phyloP scores from a whole-genome alignment of 2,888 invertebrate genomes.

The Chromoteleia sp. region DNA sequence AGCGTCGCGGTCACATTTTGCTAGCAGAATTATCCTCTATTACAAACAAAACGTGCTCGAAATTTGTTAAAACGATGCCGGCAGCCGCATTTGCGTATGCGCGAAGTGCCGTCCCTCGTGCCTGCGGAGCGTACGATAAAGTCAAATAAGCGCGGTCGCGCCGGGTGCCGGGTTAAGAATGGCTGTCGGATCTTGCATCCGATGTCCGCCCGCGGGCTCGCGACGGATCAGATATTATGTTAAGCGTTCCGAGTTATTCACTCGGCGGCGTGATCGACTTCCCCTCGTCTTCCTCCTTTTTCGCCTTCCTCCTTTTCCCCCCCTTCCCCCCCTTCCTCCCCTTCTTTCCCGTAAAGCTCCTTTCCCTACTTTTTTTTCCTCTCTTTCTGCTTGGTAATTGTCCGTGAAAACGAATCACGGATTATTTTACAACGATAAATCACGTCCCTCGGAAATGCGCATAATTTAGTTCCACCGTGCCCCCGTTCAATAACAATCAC shows the following conservation, averaged over 20 bases:
- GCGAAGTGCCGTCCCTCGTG: slow-evolving; percentile 34
- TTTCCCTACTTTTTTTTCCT: too few relatives aligned
- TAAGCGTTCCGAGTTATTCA: slow-evolving; percentile 79
- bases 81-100: slow-evolving; percentile 59
- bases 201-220: slow-evolving; percentile 73
- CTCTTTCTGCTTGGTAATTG: slow-evolving; percentile 59
- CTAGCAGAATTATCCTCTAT: slow-evolving; percentile 18
- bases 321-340: slow-evolving; percentile 1
- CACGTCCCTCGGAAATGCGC: slow-evolving; percentile 55
- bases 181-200: slow-evolving; percentile 77
- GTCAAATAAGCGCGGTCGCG: slow-evolving; percentile 76
- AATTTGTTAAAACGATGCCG: slow-evolving; percentile 13
- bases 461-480: slow-evolving; percentile 57
- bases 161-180: slow-evolving; percentile 75
- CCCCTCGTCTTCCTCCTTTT: too few relatives aligned
- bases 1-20: too few relatives aligned
- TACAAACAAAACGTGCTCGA: neutral
- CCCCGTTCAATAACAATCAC: slow-evolving; percentile 63
- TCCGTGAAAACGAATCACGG: slow-evolving; percentile 67
- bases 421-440: slow-evolving; percentile 70
- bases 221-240: slow-evolving; percentile 80
- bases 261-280: slow-evolving; percentile 73
- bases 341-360: too few relatives aligned
- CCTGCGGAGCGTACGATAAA: slow-evolving; percentile 58
- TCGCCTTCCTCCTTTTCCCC: slow-evolving; percentile 9